Evolutionary conservation across 2,113 vertebrate species (phyloP).

Genomic region (Antechinus flavipes): DNA sequence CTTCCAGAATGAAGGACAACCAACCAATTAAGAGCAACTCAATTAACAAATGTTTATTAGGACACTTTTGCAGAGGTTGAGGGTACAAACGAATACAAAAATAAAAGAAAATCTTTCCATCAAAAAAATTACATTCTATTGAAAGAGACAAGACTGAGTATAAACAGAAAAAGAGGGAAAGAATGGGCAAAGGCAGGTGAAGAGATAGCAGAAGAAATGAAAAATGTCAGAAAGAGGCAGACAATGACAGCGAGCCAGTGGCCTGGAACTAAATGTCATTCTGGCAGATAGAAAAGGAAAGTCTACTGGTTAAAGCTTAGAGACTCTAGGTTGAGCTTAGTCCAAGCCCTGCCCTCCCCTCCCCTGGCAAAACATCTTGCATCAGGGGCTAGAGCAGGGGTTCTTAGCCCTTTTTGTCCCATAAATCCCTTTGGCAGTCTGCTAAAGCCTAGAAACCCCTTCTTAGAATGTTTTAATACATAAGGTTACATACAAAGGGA

Average conservation of each 20-base stretch:
- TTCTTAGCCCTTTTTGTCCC: not conserved
- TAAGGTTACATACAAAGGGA: not conserved
- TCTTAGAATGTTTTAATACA: not conserved
- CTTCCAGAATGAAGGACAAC: not conserved
- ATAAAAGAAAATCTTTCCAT: not conserved
- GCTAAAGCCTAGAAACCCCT: not conserved
- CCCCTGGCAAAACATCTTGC: too few relatives aligned
- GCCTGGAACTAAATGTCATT: not conserved
- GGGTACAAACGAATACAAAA: not conserved
- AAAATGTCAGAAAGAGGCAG: not conserved
- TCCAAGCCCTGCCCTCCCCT: too few relatives aligned
- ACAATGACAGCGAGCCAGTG: not conserved
- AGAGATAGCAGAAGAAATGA: not conserved
- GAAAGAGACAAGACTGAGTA: not conserved
- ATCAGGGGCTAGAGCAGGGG: not conserved
- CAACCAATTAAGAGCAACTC: not conserved
- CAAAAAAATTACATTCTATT: not conserved
- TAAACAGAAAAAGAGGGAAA: not conserved
- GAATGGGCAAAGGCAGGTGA: not conserved
- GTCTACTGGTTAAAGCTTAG: not conserved
- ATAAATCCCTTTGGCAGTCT: not conserved
- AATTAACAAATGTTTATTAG: not conserved
- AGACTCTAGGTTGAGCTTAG: not conserved
- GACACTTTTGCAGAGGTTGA: not conserved
- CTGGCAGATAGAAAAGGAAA: not conserved